Base-by-base conservation (phyloP, 2,797 vertebrate genomes). In the Brachyalestes nurse region DNA sequence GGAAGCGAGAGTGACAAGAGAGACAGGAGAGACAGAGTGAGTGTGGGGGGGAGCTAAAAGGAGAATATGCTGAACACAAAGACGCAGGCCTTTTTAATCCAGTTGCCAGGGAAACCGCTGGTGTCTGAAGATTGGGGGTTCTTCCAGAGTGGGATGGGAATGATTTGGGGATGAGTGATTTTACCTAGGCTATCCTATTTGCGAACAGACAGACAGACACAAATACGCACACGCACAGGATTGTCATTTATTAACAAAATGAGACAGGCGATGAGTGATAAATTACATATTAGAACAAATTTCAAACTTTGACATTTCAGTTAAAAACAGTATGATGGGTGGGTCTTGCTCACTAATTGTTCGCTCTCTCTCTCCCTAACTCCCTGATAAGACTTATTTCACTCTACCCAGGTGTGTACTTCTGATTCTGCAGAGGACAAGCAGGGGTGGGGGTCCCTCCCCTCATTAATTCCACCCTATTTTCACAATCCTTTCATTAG, bases 101-200 rank as follows among this genome's bases (percentile, higher is more conserved):
- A 83, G 87, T 88, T 88, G 84, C 85, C 87, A 86, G 79, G 87
- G 87, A 85, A 88, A 88, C 87, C 84, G 19, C 82, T 84, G 77
- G 78, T 81, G 82, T 84, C 78, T 83, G 82, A 77, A 77, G 80
- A 81, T 70, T 80, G 73, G 70, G 74, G 80, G 75, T 58, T 69
- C 80, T 84, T 83, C 81, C 74, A 65, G 65, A 75, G 49, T 38
- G 72, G 81, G 79, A 79, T 78, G 83, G 82, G 73, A 79, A 77
- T 80, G 28, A 66, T 53, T 77, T 66, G 34, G 75, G 45, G 61
- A 65, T 66, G 74, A 28, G 64, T 77, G 73, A 85, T 82, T 79
- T 82, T 71, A 74, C 71, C 67, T 55, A 60, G 65, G 67, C 72
- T 77, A 80, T 82, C 75, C 64, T 80, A 75, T 80, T 80, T 85